phyloP scores from a whole-genome alignment of 2,113 vertebrate species.

The Crotalus horridus region DNA sequence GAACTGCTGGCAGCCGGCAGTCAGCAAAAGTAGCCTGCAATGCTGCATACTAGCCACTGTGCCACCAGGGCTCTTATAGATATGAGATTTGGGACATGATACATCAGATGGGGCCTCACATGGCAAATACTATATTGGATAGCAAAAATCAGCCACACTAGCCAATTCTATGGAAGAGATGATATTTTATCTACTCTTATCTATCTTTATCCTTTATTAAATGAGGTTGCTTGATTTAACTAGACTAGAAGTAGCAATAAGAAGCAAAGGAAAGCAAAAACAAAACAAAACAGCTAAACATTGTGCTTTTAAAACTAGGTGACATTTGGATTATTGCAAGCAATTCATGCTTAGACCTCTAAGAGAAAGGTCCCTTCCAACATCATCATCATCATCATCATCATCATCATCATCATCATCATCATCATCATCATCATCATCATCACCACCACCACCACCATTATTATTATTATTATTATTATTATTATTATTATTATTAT shows the following conservation, averaged over 20 bases:
- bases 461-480: rapidly evolving
- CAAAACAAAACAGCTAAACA: neutral
- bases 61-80: neutral
- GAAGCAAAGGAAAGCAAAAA: neutral
- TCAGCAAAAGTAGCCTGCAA: no score
- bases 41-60: no score
- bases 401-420: no score
- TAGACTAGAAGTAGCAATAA: neutral
- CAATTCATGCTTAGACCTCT: neutral
- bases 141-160: conserved; percentile 5
- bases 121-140: conserved; percentile 13
- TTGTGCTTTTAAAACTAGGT: neutral
- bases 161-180: conserved; percentile 5
- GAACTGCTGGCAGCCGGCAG: no score
- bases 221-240: neutral
- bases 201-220: neutral
- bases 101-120: neutral
- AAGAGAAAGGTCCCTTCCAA: neutral
- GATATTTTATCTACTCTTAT: neutral
- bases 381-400: no score
- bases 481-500: no score
- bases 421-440: no score
- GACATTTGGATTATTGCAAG: neutral
- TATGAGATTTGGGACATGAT: neutral
- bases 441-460: no score